Percentiles rank a stretch among this genome's conserved stretches.
Evolutionary conservation across 2,888 invertebrate species (phyloP).

Genomic region (Diabrotica balteata): DNA sequence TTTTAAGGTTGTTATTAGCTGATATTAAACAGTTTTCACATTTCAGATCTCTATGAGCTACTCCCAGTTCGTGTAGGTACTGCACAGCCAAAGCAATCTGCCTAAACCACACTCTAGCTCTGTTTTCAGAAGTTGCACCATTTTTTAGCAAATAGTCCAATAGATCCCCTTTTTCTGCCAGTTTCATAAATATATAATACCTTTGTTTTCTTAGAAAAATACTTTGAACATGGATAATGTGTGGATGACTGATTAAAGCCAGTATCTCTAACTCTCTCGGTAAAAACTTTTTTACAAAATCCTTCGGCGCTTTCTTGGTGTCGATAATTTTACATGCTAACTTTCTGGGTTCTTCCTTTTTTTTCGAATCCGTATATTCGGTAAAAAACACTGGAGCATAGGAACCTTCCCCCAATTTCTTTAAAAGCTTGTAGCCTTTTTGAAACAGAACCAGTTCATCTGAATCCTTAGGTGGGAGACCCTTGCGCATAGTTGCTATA

Average conservation of each 20-base stretch:
- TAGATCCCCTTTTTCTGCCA: slow-evolving; percentile 82
- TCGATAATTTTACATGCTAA: slow-evolving; percentile 80
- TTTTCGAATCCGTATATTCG: slow-evolving; percentile 40
- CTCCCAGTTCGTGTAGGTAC: slow-evolving; percentile 75
- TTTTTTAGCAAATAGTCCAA: slow-evolving; percentile 74
- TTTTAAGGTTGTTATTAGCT: slow-evolving; percentile 77
- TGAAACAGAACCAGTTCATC: slow-evolving; percentile 69
- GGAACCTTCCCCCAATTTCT: slow-evolving; percentile 76
- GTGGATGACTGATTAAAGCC: slow-evolving; percentile 77
- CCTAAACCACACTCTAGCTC: slow-evolving; percentile 73
- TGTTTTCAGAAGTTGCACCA: slow-evolving; percentile 72
- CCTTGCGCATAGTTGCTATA: slow-evolving; percentile 51
- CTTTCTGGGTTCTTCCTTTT: slow-evolving; percentile 44
- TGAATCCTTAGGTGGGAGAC: slow-evolving; percentile 61
- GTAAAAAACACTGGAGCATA: slow-evolving; percentile 73
- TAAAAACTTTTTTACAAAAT: slow-evolving; percentile 81
- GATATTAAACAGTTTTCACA: slow-evolving; percentile 82
- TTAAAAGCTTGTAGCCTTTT: slow-evolving; percentile 70
- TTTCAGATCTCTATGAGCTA: slow-evolving; percentile 82
- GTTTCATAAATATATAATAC: slow-evolving; percentile 79
- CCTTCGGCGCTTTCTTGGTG: slow-evolving; percentile 73
- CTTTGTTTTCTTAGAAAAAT: slow-evolving; percentile 74
- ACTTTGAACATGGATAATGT: slow-evolving; percentile 78
- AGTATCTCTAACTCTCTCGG: slow-evolving; percentile 83
- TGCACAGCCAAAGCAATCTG: slow-evolving; percentile 73